Evolutionary conservation across 64 coral and sea anemone species (phyloP).

Genomic region (Montipora efflorescens): DNA sequence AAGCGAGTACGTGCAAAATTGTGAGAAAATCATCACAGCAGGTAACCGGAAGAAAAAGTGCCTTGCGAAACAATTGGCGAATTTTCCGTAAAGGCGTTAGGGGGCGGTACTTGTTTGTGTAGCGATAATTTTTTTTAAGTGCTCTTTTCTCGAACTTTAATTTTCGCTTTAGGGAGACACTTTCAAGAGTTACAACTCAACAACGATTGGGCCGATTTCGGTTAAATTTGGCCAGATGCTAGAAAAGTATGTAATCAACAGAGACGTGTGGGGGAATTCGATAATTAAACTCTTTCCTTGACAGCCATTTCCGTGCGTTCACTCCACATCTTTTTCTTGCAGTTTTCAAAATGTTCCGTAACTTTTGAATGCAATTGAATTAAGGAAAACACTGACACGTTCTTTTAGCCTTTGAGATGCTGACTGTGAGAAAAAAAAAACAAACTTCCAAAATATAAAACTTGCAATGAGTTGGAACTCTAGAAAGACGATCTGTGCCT

Average conservation of each 20-base stretch:
- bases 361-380: neutral
- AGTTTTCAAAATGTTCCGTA: neutral
- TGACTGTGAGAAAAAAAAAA: neutral
- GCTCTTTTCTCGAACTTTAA: slow-evolving; percentile 7
- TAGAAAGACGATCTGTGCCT: slow-evolving; percentile 6
- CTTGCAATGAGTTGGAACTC: neutral
- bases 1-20: too few species aligned
- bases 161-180: neutral
- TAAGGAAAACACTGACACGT: neutral
- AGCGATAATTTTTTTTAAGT: neutral
- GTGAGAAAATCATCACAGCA: too few species aligned
- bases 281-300: slow-evolving; percentile 14
- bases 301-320: neutral
- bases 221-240: neutral
- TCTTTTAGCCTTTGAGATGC: neutral
- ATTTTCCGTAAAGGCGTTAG: too few species aligned
- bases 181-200: slow-evolving; percentile 9
- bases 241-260: neutral
- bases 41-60: too few species aligned
- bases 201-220: neutral
- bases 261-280: neutral
- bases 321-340: neutral
- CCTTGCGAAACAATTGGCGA: too few species aligned
- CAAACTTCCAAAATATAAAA: neutral
- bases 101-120: neutral